A percentile compares a stretch with the other conserved stretches of the same genome.
These are phyloP conservation scores for Regulus satrapa DNA, from an alignment of 2,113 vertebrate species.

Conservation along the genomic window DNA sequence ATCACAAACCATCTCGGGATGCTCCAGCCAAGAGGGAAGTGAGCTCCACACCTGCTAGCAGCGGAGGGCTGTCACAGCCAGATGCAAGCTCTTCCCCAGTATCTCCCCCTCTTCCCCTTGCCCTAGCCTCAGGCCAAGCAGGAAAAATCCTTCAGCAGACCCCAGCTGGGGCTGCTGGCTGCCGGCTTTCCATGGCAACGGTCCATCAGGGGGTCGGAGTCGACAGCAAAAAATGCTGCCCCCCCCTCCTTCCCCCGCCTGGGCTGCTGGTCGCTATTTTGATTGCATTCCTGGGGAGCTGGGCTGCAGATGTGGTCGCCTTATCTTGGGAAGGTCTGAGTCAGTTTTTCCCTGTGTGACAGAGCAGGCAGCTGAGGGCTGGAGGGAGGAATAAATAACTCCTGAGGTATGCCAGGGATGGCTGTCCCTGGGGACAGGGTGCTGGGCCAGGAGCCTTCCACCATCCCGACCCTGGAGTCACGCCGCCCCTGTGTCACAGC, in stretches of 20 bases:
- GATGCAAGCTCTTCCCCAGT: not conserved
- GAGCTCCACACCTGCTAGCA: not conserved
- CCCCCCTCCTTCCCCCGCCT: not conserved
- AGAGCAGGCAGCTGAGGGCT: constrained; percentile 33
- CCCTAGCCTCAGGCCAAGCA: constrained; percentile 40
- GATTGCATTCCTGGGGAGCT: constrained; percentile 37
- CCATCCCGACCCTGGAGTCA: not conserved
- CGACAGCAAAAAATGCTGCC: not conserved
- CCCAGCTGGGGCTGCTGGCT: constrained; percentile 39
- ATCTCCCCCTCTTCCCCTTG: not conserved
- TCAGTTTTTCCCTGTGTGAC: constrained; percentile 53
- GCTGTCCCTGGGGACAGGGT: not conserved
- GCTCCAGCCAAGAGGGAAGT: constrained; percentile 21
- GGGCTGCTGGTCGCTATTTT: constrained; percentile 7
- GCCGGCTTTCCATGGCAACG: constrained; percentile 51
- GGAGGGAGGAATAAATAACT: constrained; percentile 50
- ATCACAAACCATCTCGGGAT: not conserved
- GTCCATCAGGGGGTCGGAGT: constrained; percentile 37
- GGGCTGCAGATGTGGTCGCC: constrained; percentile 48
- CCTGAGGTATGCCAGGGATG: not conserved
- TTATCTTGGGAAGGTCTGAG: constrained; percentile 65
- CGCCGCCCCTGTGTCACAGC: accelerated
- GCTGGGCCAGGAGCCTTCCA: not conserved
- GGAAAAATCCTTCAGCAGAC: constrained; percentile 52
- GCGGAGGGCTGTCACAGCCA: not conserved